phyloP scores from a whole-genome alignment of 2,113 vertebrate species.

The Trochalopteron elliotii region DNA sequence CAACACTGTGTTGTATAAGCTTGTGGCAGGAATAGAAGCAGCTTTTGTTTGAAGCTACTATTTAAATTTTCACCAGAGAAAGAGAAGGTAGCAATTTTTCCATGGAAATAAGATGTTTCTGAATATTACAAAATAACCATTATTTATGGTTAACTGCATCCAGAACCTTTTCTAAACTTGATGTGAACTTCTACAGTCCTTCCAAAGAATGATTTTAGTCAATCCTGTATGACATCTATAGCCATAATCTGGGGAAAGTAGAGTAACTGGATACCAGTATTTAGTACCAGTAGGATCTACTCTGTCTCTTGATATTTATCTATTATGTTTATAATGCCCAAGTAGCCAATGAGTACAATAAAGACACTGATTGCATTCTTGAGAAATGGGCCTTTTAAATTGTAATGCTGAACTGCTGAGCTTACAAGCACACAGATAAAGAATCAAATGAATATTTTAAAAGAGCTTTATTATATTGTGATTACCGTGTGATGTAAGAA shows the following conservation, averaged over 20 bases:
- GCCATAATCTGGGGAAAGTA: constrained; percentile 24
- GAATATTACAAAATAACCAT: constrained; percentile 64
- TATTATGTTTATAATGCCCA: background rate
- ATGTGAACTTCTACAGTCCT: constrained; percentile 41
- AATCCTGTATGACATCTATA: background rate
- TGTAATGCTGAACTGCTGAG: background rate
- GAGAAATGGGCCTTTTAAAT: constrained; percentile 32
- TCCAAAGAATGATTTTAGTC: constrained; percentile 40
- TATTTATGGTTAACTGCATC: constrained; percentile 52
- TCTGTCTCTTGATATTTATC: constrained; percentile 12
- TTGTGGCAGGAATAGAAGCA: constrained; percentile 59
- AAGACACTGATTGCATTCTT: constrained; percentile 16
- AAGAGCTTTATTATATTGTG: background rate
- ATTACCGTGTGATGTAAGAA: background rate
- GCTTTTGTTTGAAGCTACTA: constrained; percentile 58
- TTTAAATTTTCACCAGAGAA: constrained; percentile 65
- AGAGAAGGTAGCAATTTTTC: constrained; percentile 58
- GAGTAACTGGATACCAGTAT: constrained; percentile 27
- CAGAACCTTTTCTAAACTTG: constrained; percentile 61
- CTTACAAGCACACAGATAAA: background rate
- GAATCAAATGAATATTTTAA: background rate
- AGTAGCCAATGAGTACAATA: background rate
- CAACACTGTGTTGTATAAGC: constrained; percentile 58
- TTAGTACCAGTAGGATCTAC: constrained; percentile 11
- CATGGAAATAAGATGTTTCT: constrained; percentile 61